Base-by-base conservation (phyloP, 2,888 invertebrate genomes). In the Eupithecia centaureata region DNA sequence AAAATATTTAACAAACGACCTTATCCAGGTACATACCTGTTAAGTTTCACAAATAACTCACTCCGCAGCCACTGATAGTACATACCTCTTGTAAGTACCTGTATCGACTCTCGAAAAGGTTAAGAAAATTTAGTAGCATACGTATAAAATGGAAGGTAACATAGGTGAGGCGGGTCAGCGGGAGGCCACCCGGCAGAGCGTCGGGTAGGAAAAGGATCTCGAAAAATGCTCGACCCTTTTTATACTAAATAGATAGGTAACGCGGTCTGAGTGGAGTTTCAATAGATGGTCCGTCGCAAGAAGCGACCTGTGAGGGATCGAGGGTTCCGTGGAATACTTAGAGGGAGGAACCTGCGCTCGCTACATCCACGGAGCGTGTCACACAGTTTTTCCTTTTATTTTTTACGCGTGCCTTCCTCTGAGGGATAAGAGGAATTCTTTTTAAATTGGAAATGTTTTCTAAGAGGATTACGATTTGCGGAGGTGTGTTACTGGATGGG, bases 401-500 rank as follows among this genome's bases (percentile, higher is more conserved):
- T 92, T 91, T 92, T 92, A 90, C 91, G 90, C 90, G 87, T 84
- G 88, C 90, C 89, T 90, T 91, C 87, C 87, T 87, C 88, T 72
- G 86, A 90, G 89, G 91, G 91, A 90, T 91, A 89, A 90, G 87
- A 90, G 89, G 89, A 93, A 92, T 93, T 92, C 92, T 92, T 92
- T 93, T 93, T 92, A 92, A 93, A 93, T 93, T 93, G 93, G 92
- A 92, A 93, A 92, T 93, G 93, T 92, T 92, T 92, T 92, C 91
- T 91, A 90, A 93, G 92, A 92, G 93, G 92, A 92, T 93, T 93
- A 92, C 91, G 90, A 92, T 92, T 92, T 89, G 90, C 87, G 89
- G 87, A 92, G 92, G 91, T 91, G 90, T 87, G 86, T 70, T 47
- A 72, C 52, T 63, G 68, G 64, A 79, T 85, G 82, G 83, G 82